Evolutionary conservation across 1,140 invertebrate genomes (phyloP), one percentile per base, ranked within the genome.

Genomic region (Tyrophagus putrescentiae): DNA sequence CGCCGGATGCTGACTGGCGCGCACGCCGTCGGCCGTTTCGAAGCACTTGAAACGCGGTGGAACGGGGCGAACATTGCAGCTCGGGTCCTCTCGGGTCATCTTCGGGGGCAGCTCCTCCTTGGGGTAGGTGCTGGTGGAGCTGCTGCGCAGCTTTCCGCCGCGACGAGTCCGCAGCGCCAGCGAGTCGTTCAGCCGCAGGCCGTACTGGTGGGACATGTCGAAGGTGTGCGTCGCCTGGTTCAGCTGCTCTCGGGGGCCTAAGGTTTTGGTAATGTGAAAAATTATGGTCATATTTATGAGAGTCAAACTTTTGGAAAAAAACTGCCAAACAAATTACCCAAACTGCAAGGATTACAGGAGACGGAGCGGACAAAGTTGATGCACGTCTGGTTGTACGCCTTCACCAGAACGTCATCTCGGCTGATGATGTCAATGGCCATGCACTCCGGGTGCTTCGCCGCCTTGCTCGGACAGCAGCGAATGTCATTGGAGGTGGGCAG

Each of bases 1-100:
- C 25, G 72, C 75, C 27, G 78, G 70, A 56, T 78, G 76, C 67
- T 80, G 77, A 65, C 79, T 80, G 4, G 69, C 73, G 58, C 77
- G 65, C 33, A 66, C 66, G 31, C 69, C 69, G 64, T 79, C 78
- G 54, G 76, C 77, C 64, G 82, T 82, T 79, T 32, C 65, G 48
- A 66, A 75, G 73, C 59, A 60, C 11, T 31, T 36, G 27, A 59
- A 59, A 21, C 57, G 18, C n/a, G 57, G 57, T 18, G 57, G 39
- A 25, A 16, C n/a, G 18, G 57, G 57, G 18, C 57, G 36, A 13
- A 59, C 39, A 45, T 59, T 59, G 50, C 57, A 59, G 31, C 34
- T 45, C n/a, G 36, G 27, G 27, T 59, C 57, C 18, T 29, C 25
- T 18, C 31, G 25, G 21, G 32, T 39, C 25, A 28, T 28, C 16